These are phyloP conservation scores for Buphagus erythrorhynchus DNA, from an alignment of 2,797 vertebrate genomes.

Conservation along the genomic window DNA sequence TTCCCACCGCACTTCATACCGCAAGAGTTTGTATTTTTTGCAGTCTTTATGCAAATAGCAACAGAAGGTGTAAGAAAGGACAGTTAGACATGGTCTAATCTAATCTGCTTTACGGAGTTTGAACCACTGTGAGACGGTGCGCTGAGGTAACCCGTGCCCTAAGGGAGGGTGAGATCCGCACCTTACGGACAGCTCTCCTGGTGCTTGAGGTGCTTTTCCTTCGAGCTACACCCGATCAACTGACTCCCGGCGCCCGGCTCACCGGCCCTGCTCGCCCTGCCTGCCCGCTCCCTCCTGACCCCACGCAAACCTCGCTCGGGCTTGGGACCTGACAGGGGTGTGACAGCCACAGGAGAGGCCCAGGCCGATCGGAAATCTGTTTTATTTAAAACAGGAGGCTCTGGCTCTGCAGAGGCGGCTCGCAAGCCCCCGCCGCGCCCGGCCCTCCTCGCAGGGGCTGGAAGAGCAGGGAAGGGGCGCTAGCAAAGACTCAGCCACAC, in stretches of 20 bases:
- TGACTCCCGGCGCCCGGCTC: background rate
- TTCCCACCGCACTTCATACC: background rate
- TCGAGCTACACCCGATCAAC: background rate
- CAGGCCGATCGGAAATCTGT: background rate
- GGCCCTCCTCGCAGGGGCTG: too few species aligned
- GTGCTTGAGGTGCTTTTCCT: background rate
- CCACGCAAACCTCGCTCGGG: background rate
- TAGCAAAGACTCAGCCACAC: accelerated
- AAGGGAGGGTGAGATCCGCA: background rate
- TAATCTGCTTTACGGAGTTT: background rate
- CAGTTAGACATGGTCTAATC: background rate
- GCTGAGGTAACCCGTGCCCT: background rate
- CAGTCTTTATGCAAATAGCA: background rate
- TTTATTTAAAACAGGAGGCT: background rate
- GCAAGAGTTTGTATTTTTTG: accelerated
- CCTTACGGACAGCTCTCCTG: background rate
- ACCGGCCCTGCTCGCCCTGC: background rate
- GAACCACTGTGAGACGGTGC: background rate
- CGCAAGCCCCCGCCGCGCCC: background rate
- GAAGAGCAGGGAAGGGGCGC: background rate
- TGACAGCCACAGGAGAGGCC: background rate
- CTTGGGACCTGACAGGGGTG: too few species aligned
- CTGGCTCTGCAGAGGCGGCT: background rate
- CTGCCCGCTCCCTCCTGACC: background rate
- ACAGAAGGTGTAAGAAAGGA: background rate